Conservation (phyloP, 2,888 invertebrate genomes). For the Andrena minutula region DNA sequence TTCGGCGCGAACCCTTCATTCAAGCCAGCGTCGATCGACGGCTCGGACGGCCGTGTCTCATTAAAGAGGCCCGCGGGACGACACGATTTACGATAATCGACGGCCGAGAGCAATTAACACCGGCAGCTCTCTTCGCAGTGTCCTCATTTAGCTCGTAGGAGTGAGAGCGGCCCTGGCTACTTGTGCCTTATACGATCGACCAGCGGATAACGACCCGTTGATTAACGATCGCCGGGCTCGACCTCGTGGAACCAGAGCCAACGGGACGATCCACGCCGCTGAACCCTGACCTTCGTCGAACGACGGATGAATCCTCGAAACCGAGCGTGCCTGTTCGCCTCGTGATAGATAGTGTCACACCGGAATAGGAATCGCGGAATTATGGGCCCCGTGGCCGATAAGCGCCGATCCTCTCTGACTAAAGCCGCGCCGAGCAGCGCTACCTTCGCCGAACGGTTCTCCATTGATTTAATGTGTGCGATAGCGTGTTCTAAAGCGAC, state of each 20-base stretch:
- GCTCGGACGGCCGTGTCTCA: constrained; percentile 21
- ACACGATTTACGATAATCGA: constrained; percentile 57
- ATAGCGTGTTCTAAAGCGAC: background rate
- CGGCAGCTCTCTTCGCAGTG: constrained; percentile 36
- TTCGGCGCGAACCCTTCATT: background rate
- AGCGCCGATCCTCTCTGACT: background rate
- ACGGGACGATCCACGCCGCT: constrained; percentile 43
- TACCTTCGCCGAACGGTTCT: background rate
- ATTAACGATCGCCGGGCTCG: constrained; percentile 66
- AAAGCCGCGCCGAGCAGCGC: background rate
- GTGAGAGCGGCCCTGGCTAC: constrained; percentile 26
- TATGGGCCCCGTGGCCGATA: constrained; percentile 1
- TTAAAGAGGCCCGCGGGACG: constrained; percentile 22
- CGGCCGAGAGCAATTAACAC: constrained; percentile 47
- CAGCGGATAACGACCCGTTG: constrained; percentile 64
- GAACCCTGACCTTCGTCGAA: constrained; percentile 60
- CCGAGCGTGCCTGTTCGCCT: constrained; percentile 18
- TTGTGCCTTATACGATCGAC: constrained; percentile 50
- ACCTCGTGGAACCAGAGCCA: constrained; percentile 34
- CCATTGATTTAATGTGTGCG: background rate
- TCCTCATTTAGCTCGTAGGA: constrained; percentile 45
- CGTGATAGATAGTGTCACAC: constrained; percentile 53
- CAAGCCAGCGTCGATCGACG: background rate
- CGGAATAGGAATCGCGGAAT: constrained; percentile 20
- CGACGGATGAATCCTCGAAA: constrained; percentile 52